Evolutionary conservation across 1,140 invertebrate genomes (phyloP).

Genomic region (Dendrolimus kikuchii): DNA sequence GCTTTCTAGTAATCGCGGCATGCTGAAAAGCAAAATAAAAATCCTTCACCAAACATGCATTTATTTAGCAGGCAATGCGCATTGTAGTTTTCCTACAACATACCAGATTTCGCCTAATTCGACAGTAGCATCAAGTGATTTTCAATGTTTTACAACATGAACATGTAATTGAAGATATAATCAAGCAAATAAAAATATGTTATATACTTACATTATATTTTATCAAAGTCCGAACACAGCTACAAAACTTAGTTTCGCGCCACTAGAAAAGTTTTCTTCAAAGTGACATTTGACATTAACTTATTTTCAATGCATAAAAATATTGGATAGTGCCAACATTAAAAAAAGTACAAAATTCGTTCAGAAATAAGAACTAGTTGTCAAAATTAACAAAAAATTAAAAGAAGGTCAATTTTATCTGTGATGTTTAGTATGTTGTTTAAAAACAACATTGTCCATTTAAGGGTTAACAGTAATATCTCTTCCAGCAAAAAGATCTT

Average conservation of each 20-base stretch:
- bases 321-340: conserved; percentile 29
- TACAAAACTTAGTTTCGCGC: neutral
- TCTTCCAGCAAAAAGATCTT: too few relatives aligned
- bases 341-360: neutral
- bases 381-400: conserved; percentile 28
- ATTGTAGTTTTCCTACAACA: too few relatives aligned
- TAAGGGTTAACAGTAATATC: too few relatives aligned
- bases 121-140: too few relatives aligned
- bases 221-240: conserved; percentile 29
- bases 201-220: conserved; percentile 36
- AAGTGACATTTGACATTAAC: conserved; percentile 32
- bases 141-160: conserved; percentile 15
- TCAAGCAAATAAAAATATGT: conserved; percentile 33
- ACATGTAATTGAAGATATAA: conserved; percentile 29
- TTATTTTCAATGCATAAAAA: conserved; percentile 32
- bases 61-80: too few relatives aligned
- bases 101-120: too few relatives aligned
- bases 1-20: too few relatives aligned
- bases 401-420: conserved; percentile 30
- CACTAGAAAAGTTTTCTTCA: conserved; percentile 13
- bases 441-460: conserved; percentile 12
- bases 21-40: too few relatives aligned
- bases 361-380: conserved; percentile 10
- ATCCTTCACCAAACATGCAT: too few relatives aligned
- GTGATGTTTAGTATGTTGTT: conserved; percentile 23